phyloP scores from a whole-genome alignment of 2,113 vertebrate species.

The Onychorhynchus coronatus region DNA sequence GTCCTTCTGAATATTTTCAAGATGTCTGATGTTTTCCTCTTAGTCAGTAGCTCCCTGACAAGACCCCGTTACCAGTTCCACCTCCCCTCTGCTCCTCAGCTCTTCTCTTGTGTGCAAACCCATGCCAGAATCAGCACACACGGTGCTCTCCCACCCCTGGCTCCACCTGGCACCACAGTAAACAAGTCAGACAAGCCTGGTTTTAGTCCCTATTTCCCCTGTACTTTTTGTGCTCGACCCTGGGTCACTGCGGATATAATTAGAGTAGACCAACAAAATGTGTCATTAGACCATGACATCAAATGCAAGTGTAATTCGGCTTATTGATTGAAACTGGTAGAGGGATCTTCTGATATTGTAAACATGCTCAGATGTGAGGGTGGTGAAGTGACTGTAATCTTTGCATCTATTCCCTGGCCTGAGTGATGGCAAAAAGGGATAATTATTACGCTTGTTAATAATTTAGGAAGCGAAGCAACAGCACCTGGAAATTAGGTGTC shows the following conservation, averaged over 20 bases:
- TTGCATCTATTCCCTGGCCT: neutral
- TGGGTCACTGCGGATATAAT: neutral
- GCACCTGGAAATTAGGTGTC: constrained; percentile 48
- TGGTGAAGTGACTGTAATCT: neutral
- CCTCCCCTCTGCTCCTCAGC: neutral
- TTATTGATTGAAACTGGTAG: neutral
- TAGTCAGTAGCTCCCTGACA: neutral
- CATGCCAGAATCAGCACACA: neutral
- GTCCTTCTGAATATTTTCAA: neutral
- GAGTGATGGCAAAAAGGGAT: neutral
- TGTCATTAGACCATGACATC: neutral
- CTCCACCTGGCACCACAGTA: neutral
- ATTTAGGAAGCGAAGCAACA: constrained; percentile 44
- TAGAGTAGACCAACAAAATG: neutral
- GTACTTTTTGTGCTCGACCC: neutral
- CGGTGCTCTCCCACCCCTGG: accelerated
- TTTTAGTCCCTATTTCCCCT: neutral
- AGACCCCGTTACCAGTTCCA: neutral
- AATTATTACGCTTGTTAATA: neutral
- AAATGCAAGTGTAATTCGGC: neutral
- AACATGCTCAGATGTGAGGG: neutral
- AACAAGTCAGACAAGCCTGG: neutral
- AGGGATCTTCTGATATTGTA: neutral
- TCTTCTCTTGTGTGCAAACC: neutral
- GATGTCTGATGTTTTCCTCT: neutral